Base-by-base conservation (phyloP, 2,888 invertebrate genomes). In the Agonopterix arenella region DNA sequence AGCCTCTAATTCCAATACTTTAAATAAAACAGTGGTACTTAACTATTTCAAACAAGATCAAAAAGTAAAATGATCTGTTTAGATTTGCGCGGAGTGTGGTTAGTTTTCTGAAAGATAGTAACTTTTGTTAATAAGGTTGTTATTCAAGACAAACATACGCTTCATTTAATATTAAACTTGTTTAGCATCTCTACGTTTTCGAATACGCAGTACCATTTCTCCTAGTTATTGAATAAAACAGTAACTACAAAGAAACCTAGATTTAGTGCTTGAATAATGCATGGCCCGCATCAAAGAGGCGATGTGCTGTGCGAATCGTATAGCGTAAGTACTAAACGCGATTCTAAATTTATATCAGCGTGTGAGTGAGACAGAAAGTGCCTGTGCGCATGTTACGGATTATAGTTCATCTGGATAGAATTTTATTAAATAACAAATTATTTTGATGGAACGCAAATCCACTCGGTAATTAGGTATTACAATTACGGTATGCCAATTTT, bases 341-440 rank as follows among this genome's bases (percentile, higher is more conserved):
- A 72, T 76, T 78, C 85, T 85, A 85, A 80, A 83, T 81, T 84
- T 85, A 80, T 77, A 40, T 40, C 73, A 70, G 64, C 58, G 80
- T 74, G 77, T 58, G 78, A 85, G 74, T 47, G 84, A 75, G 85
- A 84, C 40, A 52, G 60, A 76, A 51, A 60, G 58, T 76, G 68
- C 70, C 60, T 66, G 64, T 68, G 78, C 76, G 68, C 75, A 62
- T 18, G 43, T 9, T 7, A 48, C 42, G 40, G 28, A 40, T 40
- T 18, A 28, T 9, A 40, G n/a, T 40, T 40, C 40, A 40, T 40
- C 40, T 40, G 40, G 40, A 40, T 40, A 1, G 40, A n/a, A 40
- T n/a, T 40, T 28, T 40, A 8, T 44, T 11, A 2, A 10, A n/a
- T 28, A 18, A 18, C n/a, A 28, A 8, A 4, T 28, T 28, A 45